Conservation (phyloP, 2,888 invertebrate species). For the Temnothorax rugatulus region DNA sequence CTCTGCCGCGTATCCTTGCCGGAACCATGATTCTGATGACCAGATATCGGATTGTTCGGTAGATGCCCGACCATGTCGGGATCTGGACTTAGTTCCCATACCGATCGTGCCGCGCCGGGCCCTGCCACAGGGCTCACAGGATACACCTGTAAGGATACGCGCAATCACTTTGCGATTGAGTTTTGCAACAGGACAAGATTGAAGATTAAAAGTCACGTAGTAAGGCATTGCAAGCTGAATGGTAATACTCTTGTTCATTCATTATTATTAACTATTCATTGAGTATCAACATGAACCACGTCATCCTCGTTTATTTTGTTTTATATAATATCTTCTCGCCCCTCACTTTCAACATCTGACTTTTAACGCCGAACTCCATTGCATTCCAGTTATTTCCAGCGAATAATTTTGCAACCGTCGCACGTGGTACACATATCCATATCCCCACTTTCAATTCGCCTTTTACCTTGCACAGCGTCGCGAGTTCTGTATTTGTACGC, state of each 20-base stretch:
- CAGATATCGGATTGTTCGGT: slow-evolving; percentile 83
- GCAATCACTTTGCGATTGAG: not conserved
- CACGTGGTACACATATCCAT: not conserved
- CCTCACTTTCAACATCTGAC: not conserved
- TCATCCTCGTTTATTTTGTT: not conserved
- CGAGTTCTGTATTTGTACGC: slow-evolving; percentile 84
- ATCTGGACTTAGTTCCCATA: slow-evolving; percentile 91
- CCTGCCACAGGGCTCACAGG: slow-evolving; percentile 88
- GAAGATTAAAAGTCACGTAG: not conserved
- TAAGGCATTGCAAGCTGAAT: not conserved
- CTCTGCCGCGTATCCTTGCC: slow-evolving; percentile 72
- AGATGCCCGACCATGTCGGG: slow-evolving; percentile 85
- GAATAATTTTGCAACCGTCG: not conserved
- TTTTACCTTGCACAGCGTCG: slow-evolving; percentile 84
- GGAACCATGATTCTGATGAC: slow-evolving; percentile 76
- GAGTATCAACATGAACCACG: not conserved
- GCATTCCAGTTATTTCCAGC: not conserved
- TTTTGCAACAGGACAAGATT: not conserved
- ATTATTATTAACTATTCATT: too few species aligned
- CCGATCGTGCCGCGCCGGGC: slow-evolving; percentile 96
- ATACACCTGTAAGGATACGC: slow-evolving; percentile 80
- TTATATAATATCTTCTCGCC: not conserved
- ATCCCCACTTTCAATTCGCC: not conserved
- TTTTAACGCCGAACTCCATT: not conserved
- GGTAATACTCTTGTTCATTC: not conserved